Evolutionary conservation across 2,113 vertebrate species (phyloP).

Genomic region (Parotia lawesii): DNA sequence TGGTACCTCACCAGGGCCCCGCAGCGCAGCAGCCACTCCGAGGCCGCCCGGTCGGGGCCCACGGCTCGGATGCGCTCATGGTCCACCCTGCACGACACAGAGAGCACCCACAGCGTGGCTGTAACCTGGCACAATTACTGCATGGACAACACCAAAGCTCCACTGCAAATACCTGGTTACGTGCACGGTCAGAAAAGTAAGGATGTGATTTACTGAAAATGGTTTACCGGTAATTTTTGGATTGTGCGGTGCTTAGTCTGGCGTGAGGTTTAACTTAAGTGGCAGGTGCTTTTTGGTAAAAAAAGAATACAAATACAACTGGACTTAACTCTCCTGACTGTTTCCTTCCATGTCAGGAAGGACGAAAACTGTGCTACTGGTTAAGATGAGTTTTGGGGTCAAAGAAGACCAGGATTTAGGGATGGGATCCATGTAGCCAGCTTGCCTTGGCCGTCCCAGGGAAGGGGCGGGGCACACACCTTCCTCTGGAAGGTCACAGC

Average conservation of each 20-base stretch:
- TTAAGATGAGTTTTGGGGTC: background rate
- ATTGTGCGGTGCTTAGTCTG: background rate
- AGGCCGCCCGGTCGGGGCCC: slow-evolving; percentile 89
- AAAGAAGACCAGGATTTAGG: accelerated
- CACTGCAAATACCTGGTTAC: accelerated
- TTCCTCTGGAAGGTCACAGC: background rate
- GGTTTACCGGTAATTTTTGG: background rate
- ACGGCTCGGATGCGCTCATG: slow-evolving; percentile 83
- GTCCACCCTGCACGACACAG: slow-evolving; percentile 82
- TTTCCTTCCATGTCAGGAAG: background rate
- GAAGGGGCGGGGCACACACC: background rate
- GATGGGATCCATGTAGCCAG: accelerated
- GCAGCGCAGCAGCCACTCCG: slow-evolving; percentile 94
- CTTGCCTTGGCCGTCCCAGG: background rate
- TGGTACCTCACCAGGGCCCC: slow-evolving; percentile 85
- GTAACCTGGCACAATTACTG: accelerated
- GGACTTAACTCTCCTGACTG: background rate
- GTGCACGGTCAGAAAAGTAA: background rate
- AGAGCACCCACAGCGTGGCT: background rate
- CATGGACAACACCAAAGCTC: background rate
- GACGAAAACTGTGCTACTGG: background rate
- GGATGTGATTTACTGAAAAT: background rate
- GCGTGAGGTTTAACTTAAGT: background rate
- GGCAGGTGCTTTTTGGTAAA: background rate
- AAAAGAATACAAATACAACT: background rate